Conservation (phyloP, 2,888 invertebrate species). For the Antheraea yamamai region DNA sequence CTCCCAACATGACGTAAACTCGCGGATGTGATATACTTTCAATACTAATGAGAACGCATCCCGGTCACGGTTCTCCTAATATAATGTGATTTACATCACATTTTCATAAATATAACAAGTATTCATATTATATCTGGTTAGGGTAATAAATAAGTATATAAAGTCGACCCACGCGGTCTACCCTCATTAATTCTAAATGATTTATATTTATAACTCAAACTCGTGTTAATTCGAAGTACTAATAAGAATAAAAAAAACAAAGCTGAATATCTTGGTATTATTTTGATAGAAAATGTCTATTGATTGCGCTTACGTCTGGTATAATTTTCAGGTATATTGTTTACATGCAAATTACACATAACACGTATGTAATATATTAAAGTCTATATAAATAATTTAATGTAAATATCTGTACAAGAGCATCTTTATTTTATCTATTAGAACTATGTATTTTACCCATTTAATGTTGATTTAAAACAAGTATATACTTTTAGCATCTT, state of each 20-base stretch:
- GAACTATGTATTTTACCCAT: too few relatives aligned
- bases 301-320: neutral
- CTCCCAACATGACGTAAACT: slow-evolving; percentile 67
- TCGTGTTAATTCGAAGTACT: neutral
- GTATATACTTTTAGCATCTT: too few relatives aligned
- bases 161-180: neutral
- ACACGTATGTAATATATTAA: too few relatives aligned
- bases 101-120: neutral
- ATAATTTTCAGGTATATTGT: too few relatives aligned
- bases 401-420: too few relatives aligned
- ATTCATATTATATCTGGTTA: neutral
- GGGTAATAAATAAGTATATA: neutral
- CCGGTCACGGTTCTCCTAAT: slow-evolving; percentile 43
- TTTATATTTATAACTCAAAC: neutral
- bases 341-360: too few relatives aligned
- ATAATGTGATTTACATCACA: neutral
- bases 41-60: slow-evolving; percentile 69
- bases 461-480: too few relatives aligned
- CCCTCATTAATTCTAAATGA: neutral
- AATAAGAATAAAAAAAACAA: neutral
- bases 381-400: too few relatives aligned
- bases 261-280: neutral
- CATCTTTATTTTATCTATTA: too few relatives aligned
- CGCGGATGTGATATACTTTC: slow-evolving; percentile 79
- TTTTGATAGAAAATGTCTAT: neutral